These are phyloP conservation scores for Diachrysia chrysitis DNA, from an alignment of 2,888 invertebrate species.

Conservation along the genomic window DNA sequence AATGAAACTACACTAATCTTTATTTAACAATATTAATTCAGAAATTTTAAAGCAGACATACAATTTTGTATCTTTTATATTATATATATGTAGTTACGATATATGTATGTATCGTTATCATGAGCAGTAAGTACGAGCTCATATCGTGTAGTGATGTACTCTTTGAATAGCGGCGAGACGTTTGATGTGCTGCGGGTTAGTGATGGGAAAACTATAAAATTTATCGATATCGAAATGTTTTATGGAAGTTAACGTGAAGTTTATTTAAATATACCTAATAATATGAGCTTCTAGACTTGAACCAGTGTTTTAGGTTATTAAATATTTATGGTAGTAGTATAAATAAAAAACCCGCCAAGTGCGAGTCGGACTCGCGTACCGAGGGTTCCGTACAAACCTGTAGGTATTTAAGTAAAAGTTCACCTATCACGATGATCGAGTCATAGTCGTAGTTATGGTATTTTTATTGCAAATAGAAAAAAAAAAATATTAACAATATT, in stretches of 20 bases:
- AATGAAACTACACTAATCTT: too few species aligned
- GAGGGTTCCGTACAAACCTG: too few species aligned
- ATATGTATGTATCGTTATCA: slow-evolving; percentile 34
- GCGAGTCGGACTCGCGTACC: too few species aligned
- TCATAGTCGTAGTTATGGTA: too few species aligned
- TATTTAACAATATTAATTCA: too few species aligned
- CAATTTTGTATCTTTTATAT: not conserved
- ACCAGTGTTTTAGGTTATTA: too few species aligned
- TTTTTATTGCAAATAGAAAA: too few species aligned
- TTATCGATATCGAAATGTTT: not conserved
- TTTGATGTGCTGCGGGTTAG: slow-evolving; percentile 62
- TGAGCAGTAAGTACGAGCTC: slow-evolving; percentile 50
- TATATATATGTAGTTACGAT: not conserved
- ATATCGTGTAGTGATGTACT: slow-evolving; percentile 57
- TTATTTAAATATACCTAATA: not conserved
- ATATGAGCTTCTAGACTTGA: not conserved
- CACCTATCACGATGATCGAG: too few species aligned
- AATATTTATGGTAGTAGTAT: too few species aligned
- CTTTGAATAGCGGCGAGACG: slow-evolving; percentile 60
- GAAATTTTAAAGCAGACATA: not conserved
- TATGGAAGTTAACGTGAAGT: not conserved
- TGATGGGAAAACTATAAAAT: slow-evolving; percentile 45
- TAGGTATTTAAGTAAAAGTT: too few species aligned
- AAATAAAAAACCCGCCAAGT: too few species aligned
- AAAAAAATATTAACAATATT: too few species aligned